Evolutionary conservation across 2,888 invertebrate genomes (phyloP), one percentile per base, ranked within the genome.

Genomic region (Athrips mouffetella): DNA sequence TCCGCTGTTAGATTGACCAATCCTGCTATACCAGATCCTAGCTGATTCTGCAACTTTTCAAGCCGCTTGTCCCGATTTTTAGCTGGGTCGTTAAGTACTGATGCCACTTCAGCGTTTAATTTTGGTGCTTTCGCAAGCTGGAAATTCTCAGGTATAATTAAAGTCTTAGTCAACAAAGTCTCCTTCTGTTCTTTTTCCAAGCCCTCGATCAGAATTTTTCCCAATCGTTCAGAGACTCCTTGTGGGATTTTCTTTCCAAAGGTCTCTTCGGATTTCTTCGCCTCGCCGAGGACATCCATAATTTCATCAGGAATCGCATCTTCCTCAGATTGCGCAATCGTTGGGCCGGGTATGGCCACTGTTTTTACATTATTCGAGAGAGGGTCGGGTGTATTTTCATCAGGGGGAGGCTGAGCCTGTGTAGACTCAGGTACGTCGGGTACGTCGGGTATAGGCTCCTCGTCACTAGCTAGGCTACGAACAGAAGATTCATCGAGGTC

Each of bases 191-290:
- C 48, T 18, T 48, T 48, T 6, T 8, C 40, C 3, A 48, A 11
- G n/a, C 48, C 48, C 4, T 48, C 41, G 2, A 13, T 21, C 8
- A 48, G 25, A 2, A 47, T 40, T 39, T 46, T 46, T 20, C 52
- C 52, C 52, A 46, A 52, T 10, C 49, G 49, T 52, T 52, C 13
- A 52, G 49, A 47, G 47, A 52, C 37, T 25, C 46, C 52, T n/a
- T n/a, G n/a, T n/a, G n/a, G n/a, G n/a, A n/a, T n/a, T n/a, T n/a
- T n/a, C n/a, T 3, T 49, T 46, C 52, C 52, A 30, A 48, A 53
- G 8, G 46, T 27, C 13, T 53, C 52, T 8, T 37, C 29, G 20
- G 47, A 50, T 7, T 23, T 44, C 40, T 53, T 53, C 10, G 50
- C 18, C 2, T 50, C 41, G 2, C 52, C 52, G 7, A 48, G 15